Evolutionary conservation across 2,888 invertebrate genomes (phyloP), one percentile per base, ranked within the genome.

Genomic region (Epinotia brunnichana): DNA sequence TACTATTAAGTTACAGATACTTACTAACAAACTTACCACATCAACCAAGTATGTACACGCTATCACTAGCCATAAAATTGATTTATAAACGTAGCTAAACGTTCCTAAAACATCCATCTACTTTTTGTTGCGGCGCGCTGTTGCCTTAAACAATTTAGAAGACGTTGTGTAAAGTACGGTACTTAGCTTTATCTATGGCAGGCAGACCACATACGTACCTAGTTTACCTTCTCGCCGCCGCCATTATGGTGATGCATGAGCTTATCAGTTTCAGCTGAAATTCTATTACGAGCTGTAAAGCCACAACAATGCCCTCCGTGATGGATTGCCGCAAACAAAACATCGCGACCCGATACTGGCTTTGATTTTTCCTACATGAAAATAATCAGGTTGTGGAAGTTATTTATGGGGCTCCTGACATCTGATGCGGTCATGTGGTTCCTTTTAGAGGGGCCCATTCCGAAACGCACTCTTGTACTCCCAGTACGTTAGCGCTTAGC

Each of bases 291-390:
- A 80, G 79, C 81, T 78, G 79, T 78, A 76, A 80, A 75, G 78
- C 80, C 76, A 78, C 76, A 81, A 84, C 81, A 82, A 81, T 80
- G 77, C 74, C 77, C 69, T 41, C 61, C 74, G 78, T 87, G 86
- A 87, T 87, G 82, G 84, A 87, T 87, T 80, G 83, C 77, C 61
- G 76, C 75, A 77, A 80, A 81, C 80, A 83, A 81, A 76, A 81
- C 80, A 76, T 75, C 73, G 73, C 70, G 67, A 62, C 62, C 51
- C 64, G 59, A 63, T 54, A 44, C 24, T 3, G 51, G 57, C 24
- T 72, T 56, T 68, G 62, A 54, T 72, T 68, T 68, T 72, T 62
- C 24, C 62, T 61, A 60, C 13, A 13, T 19, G 41, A 35, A 72
- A 56, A 56, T 24, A 24, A 48, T 21, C 29, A 19, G 44, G 54